Evolutionary conservation across 2,888 invertebrate genomes (phyloP), one percentile per base, ranked within the genome.

Genomic region (Xylota sylvarum): DNA sequence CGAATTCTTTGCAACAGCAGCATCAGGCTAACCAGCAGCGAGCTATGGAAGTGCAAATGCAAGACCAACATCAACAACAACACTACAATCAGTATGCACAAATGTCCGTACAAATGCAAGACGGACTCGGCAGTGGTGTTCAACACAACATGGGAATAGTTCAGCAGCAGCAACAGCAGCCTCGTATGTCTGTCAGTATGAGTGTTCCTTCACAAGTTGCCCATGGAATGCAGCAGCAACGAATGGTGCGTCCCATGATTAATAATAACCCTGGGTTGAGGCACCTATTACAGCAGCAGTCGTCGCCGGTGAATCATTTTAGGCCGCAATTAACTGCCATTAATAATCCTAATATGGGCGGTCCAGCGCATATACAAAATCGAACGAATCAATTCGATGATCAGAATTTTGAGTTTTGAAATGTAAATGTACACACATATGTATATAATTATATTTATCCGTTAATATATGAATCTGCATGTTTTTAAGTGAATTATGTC

Each of bases 251-350:
- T 17, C 96, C 96, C n/a, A 93, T 94, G 55, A 94, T 95, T 92
- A 94, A 95, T 14, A 95, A 96, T 90, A 97, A 96, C 93, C 96
- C 97, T 0, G 97, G 97, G 0, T 93, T 97, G 10, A 92, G 96
- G 12, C 96, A 97, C 92, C 93, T 97, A 50, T 92, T 97, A 73
- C 97, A 97, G 91, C 92, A 92, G 73, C 92, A 91, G 83, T 89
- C 91, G 9, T 90, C 92, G n/a, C 91, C 92, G 0, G 90, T 90
- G 14, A 92, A 92, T 88, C 92, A 92, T 82, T 92, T 92, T 77
- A 90, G 92, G 0, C 92, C 92, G 0, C 91, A 91, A 84, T 90
- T 91, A 89, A 89, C 89, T 35, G 72, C 84, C 27, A 89, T 89
- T 65, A 85, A 85, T 27, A 89, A 88, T 73, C 80, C 88, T 2